phyloP scores from a whole-genome alignment of 2,888 invertebrate species.

The Himalopsyche kuldschensis region DNA sequence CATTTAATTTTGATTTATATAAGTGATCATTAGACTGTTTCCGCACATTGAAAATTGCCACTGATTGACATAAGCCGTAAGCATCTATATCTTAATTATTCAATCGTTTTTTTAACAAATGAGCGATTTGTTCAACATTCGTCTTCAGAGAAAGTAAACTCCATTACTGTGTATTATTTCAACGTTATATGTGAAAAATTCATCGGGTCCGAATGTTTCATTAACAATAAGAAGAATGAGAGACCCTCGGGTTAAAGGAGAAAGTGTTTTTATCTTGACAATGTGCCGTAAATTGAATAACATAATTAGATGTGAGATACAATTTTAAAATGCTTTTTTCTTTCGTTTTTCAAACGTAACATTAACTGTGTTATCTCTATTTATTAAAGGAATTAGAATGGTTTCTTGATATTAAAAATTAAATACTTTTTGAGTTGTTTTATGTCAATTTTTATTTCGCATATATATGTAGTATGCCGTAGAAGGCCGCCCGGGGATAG shows the following conservation, averaged over 20 bases:
- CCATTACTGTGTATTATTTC: not conserved
- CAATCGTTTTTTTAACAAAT: conserved; percentile 6
- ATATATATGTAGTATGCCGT: not conserved
- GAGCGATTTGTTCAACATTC: not conserved
- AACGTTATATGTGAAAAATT: conserved; percentile 4
- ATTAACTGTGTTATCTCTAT: not conserved
- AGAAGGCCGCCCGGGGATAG: not conserved
- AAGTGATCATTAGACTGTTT: not conserved
- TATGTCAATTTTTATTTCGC: not conserved
- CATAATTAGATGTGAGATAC: conserved; percentile 14
- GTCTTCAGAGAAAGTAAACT: conserved; percentile 20
- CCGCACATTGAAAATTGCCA: not conserved
- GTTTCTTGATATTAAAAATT: not conserved
- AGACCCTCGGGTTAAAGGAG: conserved; percentile 13
- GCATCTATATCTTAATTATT: not conserved
- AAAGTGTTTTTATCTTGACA: conserved; percentile 17
- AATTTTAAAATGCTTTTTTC: not conserved
- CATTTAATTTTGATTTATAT: not conserved
- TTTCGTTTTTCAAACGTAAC: not conserved
- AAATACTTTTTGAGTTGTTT: not conserved
- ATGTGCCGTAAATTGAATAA: conserved; percentile 19
- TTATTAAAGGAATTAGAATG: not conserved
- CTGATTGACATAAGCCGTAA: not conserved
- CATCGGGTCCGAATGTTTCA: conserved; percentile 4
- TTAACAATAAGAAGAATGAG: conserved; percentile 5